These are phyloP conservation scores for Hydrochoerus hydrochaeris DNA, from an alignment of 2,113 vertebrate genomes.

Conservation along the genomic window DNA sequence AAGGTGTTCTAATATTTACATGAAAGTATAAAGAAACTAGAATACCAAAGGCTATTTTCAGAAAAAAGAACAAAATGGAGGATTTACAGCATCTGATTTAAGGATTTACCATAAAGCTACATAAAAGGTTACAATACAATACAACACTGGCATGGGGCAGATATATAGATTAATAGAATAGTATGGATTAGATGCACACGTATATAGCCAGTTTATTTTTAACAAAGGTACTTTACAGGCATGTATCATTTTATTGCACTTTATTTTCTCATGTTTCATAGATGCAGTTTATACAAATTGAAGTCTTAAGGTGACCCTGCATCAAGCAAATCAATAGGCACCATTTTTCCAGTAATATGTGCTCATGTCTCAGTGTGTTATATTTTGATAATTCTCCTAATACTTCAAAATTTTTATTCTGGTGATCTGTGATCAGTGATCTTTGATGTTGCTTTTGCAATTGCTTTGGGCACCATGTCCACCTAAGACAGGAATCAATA, in stretches of 20 bases:
- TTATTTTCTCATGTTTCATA: background rate
- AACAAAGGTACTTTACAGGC: background rate
- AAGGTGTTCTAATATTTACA: background rate
- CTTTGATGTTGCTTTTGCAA: background rate
- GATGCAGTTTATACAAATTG: background rate
- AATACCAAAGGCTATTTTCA: constrained; percentile 3
- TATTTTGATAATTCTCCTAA: background rate
- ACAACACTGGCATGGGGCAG: too few relatives aligned
- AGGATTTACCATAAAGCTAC: constrained; percentile 1
- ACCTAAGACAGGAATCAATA: background rate
- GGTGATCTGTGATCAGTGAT: background rate
- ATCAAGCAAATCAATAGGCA: background rate
- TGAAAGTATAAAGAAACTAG: background rate
- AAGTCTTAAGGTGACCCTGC: background rate
- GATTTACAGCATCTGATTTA: background rate
- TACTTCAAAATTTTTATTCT: background rate
- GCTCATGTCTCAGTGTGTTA: background rate
- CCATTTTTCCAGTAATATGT: background rate
- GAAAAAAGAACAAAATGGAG: background rate
- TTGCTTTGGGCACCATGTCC: background rate
- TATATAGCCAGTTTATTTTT: background rate
- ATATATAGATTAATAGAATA: background rate
- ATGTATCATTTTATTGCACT: background rate
- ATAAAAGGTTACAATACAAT: background rate
- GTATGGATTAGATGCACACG: background rate